Evolutionary conservation across 2,888 invertebrate species (phyloP).

Genomic region (Monopis laevigella): DNA sequence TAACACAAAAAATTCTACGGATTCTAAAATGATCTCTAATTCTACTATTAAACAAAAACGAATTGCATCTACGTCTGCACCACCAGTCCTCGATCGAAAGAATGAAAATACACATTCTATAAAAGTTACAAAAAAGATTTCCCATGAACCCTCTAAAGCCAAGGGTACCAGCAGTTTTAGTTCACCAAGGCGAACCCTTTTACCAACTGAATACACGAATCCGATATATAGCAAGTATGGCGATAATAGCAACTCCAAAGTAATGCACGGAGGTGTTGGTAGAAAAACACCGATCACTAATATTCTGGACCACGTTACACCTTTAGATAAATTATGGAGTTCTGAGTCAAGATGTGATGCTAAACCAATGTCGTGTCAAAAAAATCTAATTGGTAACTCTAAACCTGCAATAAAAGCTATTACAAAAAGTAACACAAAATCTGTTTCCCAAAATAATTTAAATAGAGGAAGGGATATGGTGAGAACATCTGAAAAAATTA

Average conservation of each 20-base stretch:
- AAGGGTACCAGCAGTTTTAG: slow-evolving; percentile 57
- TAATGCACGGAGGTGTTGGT: slow-evolving; percentile 58
- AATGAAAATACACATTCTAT: background rate
- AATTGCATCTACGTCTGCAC: slow-evolving; percentile 47
- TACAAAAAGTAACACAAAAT: slow-evolving; percentile 18
- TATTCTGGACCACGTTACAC: slow-evolving; percentile 56
- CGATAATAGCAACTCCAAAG: slow-evolving; percentile 29
- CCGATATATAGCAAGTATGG: slow-evolving; percentile 33
- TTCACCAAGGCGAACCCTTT: slow-evolving; percentile 49
- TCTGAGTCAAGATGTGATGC: slow-evolving; percentile 57
- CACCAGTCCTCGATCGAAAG: slow-evolving; percentile 48
- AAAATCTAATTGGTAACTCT: slow-evolving; percentile 32
- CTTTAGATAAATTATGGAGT: slow-evolving; percentile 67
- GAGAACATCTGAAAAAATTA: slow-evolving; percentile 54
- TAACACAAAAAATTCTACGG: slow-evolving; percentile 23
- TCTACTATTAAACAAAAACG: slow-evolving; percentile 23
- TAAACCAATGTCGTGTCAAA: slow-evolving; percentile 32
- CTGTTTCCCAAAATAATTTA: slow-evolving; percentile 25
- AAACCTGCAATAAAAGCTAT: background rate
- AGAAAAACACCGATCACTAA: slow-evolving; percentile 58
- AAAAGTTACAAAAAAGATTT: background rate
- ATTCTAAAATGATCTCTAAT: slow-evolving; percentile 6
- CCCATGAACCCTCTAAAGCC: slow-evolving; percentile 22
- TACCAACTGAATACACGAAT: slow-evolving; percentile 51
- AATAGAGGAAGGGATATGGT: slow-evolving; percentile 57